These are phyloP conservation scores for Frankliniella fusca DNA, from an alignment of 2,888 invertebrate species.

Conservation along the genomic window DNA sequence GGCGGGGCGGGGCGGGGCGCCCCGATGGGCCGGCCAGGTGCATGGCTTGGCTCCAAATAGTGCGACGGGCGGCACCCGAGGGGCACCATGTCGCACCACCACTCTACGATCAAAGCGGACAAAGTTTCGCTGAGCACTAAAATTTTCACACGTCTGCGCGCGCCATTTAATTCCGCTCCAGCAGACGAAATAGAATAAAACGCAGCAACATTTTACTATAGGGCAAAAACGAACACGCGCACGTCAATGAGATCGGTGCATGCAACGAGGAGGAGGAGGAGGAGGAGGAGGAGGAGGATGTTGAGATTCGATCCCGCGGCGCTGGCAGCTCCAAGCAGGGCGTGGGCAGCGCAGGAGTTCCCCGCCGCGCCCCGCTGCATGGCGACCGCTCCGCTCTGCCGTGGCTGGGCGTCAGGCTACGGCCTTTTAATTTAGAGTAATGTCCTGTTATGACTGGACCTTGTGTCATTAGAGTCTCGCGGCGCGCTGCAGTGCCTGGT, in stretches of 20 bases:
- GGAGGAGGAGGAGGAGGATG: no score
- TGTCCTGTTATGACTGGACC: slow-evolving; percentile 22
- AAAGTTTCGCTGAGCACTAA: no score
- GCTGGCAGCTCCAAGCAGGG: not conserved
- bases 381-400: not conserved
- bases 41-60: not conserved
- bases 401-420: not conserved
- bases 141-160: no score
- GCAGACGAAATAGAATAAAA: no score
- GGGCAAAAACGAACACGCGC: no score
- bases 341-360: not conserved
- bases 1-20: not conserved
- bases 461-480: slow-evolving; percentile 19
- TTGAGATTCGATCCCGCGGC: not conserved
- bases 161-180: no score
- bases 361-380: not conserved
- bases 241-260: no score
- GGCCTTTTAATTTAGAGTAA: slow-evolving; percentile 26
- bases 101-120: no score
- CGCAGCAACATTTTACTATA: no score
- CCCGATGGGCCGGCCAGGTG: not conserved
- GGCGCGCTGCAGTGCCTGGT: not conserved
- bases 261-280: no score
- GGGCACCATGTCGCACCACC: no score
- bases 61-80: not conserved